These are phyloP conservation scores for Spea multiplicata DNA, from an alignment of 2,113 vertebrate genomes.

Conservation along the genomic window DNA sequence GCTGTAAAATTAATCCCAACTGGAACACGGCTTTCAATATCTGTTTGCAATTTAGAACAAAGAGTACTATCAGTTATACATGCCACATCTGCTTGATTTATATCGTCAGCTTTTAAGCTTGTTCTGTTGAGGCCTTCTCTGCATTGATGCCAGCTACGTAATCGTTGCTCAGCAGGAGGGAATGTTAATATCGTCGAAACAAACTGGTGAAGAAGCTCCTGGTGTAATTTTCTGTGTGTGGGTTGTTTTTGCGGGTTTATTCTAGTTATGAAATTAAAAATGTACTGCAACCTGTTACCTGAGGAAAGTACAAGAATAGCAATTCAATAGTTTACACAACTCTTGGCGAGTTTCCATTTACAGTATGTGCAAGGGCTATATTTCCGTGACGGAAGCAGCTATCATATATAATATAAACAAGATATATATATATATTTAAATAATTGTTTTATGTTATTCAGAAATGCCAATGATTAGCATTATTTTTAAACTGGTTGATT, in stretches of 20 bases:
- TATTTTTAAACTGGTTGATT: too few relatives aligned
- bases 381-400: too few relatives aligned
- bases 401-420: too few relatives aligned
- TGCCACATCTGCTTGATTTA: conserved; percentile 45
- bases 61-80: conserved; percentile 44
- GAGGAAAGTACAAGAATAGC: background rate
- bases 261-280: conserved; percentile 23
- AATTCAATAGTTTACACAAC: background rate
- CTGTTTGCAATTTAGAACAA: conserved; percentile 49
- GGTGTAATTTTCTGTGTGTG: conserved; percentile 31
- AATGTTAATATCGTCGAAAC: conserved; percentile 23
- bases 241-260: conserved; percentile 13
- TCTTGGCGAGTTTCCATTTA: background rate
- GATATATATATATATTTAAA: too few relatives aligned
- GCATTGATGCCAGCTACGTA: conserved; percentile 38
- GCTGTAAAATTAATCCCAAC: conserved; percentile 46
- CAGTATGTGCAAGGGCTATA: too few relatives aligned
- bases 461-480: too few relatives aligned
- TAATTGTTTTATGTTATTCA: too few relatives aligned
- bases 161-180: conserved; percentile 32
- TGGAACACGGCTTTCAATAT: conserved; percentile 34
- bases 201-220: conserved; percentile 32
- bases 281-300: background rate
- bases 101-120: conserved; percentile 38
- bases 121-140: conserved; percentile 38